Base-by-base conservation (phyloP, 2,888 invertebrate species). In the Papilio gigon region DNA sequence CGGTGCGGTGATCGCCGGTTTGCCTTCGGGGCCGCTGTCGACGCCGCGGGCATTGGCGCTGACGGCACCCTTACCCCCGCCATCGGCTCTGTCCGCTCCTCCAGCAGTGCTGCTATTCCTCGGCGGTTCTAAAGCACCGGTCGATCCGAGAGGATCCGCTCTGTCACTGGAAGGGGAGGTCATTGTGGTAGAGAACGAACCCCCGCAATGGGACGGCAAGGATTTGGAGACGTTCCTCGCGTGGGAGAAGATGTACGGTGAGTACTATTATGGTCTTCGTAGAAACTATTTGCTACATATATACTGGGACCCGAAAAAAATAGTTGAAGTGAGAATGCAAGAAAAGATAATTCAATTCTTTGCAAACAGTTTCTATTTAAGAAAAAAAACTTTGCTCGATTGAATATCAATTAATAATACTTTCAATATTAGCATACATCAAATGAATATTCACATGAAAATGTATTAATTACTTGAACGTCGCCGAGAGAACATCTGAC, bases 51-150 rank as follows among this genome's bases (percentile, higher is more conserved):
- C 81, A 9, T 80, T 85, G 1, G 81, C 83, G 0, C 72, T 90
- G 25, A 86, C 89, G 0, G 78, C 83, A 0, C 89, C 91, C 0
- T 76, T 81, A 1, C 75, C 82, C 2, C 75, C 79, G 0, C 76
- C 82, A 0, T 75, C 78, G 1, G 77, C 73, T 1, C 70, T 84
- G 0, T 70, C 79, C 0, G 78, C 84, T 0, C 88, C 92, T 4
- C 90, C 90, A 0, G 81, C 85, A 0, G 92, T 93, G 0, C 81
- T 93, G 50, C 84, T 94, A 58, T 92, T 93, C 70, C 90, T 94
- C 40, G 94, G 94, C 44, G 94, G 94, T 0, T 94, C 94, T 8
- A 93, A 93, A 77, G 94, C 94, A 30, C 94, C 94, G 40, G 93
- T 94, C 50, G 94, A 94, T 73, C 93, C 93, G 0, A 88, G 92